These are phyloP conservation scores for Drosophila burlai DNA, from an alignment of 1,140 invertebrate species.

Conservation along the genomic window DNA sequence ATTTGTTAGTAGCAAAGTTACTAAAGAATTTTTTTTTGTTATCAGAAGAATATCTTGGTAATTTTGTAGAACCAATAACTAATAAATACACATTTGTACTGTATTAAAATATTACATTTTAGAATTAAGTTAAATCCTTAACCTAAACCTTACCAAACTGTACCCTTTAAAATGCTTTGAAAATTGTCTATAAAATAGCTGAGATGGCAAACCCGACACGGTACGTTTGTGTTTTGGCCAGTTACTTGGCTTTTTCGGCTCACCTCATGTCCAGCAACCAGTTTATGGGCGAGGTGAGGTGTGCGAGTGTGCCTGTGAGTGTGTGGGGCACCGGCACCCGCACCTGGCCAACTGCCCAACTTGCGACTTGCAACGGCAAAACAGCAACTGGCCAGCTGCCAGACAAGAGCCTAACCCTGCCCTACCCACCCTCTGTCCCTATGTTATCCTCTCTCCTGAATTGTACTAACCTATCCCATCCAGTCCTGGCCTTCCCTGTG, in stretches of 20 bases:
- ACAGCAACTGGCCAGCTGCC: conserved; percentile 61
- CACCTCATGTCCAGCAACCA: conserved; percentile 61
- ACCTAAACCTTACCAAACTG: not conserved
- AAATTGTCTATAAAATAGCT: conserved; percentile 8
- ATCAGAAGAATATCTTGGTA: not conserved
- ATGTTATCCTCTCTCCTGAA: not conserved
- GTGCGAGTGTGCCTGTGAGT: conserved; percentile 37
- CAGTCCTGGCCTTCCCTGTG: conserved; percentile 18
- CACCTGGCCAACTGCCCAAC: conserved; percentile 83
- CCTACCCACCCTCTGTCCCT: conserved; percentile 31
- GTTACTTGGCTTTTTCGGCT: conserved; percentile 44
- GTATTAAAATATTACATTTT: no score
- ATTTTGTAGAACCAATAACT: not conserved
- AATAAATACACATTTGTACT: no score
- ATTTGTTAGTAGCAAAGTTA: no score
- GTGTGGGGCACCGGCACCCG: conserved; percentile 76
- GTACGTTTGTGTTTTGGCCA: conserved; percentile 16
- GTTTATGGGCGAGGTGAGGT: conserved; percentile 44
- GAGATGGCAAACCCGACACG: conserved; percentile 11
- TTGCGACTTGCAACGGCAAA: conserved; percentile 48
- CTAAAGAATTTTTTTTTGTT: not conserved
- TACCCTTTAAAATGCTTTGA: not conserved
- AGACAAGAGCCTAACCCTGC: conserved; percentile 30
- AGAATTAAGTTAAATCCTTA: not conserved
- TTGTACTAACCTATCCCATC: not conserved